Base-by-base conservation (phyloP, 1,140 invertebrate species). In the Cotesia glomerata region DNA sequence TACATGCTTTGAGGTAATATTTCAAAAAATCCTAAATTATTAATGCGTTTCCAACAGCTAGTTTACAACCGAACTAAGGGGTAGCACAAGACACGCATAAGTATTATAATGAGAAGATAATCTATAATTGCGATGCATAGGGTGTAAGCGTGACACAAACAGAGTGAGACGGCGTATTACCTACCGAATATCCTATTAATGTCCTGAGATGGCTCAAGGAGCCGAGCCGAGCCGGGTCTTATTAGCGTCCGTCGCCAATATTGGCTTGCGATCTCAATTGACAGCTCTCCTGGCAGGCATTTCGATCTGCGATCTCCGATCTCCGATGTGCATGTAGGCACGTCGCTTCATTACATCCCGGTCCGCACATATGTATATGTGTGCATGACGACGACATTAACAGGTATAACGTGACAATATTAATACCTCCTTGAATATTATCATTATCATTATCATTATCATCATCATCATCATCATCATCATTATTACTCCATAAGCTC, bases 181-280 rank as follows among this genome's bases (percentile, higher is more conserved):
- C 26, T 1, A 26, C 14, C 8, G 39, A 54, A 13, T 67, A 49
- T 49, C 65, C 65, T 67, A 67, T 54, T 51, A 67, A 67, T 67
- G 65, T 49, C 11, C 34, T 62, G 59, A 34, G n/a, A 26, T 49
- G 32, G 26, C 16, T 16, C 18, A 11, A 39, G 14, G 63, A 65
- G 54, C 52, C 63, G 49, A 36, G 63, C 58, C 62, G 63, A 65
- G 54, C 52, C 63, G 49, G 54, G 63, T 65, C 62, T 72, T 65
- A 72, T 72, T 71, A 71, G 74, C 66, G 78, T 79, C 77, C 74
- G 76, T 76, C 69, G 75, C 73, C 71, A 74, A 80, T 76, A 75
- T 77, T 76, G 76, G 75, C 73, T 73, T 54, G 61, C 76, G 65
- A 74, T 76, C 49, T 74, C 80, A 80, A 81, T 81, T 78, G 80